These are phyloP conservation scores for Apamea monoglypha DNA, from an alignment of 2,888 invertebrate genomes.

Conservation along the genomic window DNA sequence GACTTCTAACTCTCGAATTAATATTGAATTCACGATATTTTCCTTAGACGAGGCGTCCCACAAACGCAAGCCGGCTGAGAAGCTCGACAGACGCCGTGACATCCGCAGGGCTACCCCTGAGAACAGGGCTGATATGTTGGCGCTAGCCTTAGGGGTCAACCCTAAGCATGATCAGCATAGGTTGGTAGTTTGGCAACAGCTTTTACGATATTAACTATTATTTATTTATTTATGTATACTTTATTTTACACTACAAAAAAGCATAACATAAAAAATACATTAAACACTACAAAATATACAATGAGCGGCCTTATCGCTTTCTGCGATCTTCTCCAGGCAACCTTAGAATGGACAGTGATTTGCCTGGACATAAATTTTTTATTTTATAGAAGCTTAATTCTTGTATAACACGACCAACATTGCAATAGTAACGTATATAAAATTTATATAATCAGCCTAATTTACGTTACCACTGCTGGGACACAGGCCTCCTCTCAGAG, in stretches of 20 bases:
- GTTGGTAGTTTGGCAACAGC: slow-evolving; percentile 54
- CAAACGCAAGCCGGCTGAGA: slow-evolving; percentile 58
- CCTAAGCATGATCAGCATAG: slow-evolving; percentile 81
- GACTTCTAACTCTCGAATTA: background rate
- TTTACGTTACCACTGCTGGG: no score
- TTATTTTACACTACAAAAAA: no score
- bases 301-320: no score
- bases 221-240: no score
- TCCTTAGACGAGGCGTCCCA: slow-evolving; percentile 48
- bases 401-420: background rate
- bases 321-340: no score
- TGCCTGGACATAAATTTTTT: background rate
- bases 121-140: slow-evolving; percentile 86
- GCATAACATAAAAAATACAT: no score
- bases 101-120: slow-evolving; percentile 61
- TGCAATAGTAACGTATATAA: background rate
- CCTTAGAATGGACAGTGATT: no score
- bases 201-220: background rate
- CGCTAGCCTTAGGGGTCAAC: slow-evolving; percentile 90
- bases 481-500: no score
- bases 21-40: background rate
- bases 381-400: background rate
- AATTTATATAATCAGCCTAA: no score
- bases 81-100: slow-evolving; percentile 53
- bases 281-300: no score